A percentile compares a stretch with the other conserved stretches of the same genome.
phyloP scores from a whole-genome alignment of 2,888 invertebrate genomes.

The Callimorpha dominula region DNA sequence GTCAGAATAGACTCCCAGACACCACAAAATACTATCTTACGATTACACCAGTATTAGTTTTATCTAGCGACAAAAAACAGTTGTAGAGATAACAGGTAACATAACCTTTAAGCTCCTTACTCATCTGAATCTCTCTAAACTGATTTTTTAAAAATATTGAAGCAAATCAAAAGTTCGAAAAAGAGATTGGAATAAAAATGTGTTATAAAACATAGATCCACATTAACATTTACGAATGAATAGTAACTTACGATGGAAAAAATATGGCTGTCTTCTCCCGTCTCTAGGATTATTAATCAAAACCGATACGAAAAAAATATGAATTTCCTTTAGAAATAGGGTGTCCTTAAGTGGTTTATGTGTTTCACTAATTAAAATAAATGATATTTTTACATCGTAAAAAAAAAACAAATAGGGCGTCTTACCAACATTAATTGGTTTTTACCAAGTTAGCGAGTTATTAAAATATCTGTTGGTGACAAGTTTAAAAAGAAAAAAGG shows the following conservation, averaged over 20 bases:
- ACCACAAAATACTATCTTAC: too few species aligned
- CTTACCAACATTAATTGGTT: constrained; percentile 44
- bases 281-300: constrained; percentile 77
- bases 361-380: constrained; percentile 35
- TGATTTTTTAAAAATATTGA: neutral
- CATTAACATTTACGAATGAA: constrained; percentile 72
- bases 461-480: constrained; percentile 52
- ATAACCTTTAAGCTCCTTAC: neutral
- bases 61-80: neutral
- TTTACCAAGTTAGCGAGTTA: constrained; percentile 42
- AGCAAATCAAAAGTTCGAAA: neutral
- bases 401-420: constrained; percentile 29
- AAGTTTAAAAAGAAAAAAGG: constrained; percentile 35
- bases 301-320: constrained; percentile 77
- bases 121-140: too few species aligned
- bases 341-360: constrained; percentile 48
- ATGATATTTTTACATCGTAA: constrained; percentile 30
- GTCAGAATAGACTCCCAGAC: too few species aligned
- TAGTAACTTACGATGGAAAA: constrained; percentile 81
- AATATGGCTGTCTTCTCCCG: constrained; percentile 74
- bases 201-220: constrained; percentile 51
- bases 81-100: neutral
- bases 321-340: constrained; percentile 63
- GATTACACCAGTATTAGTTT: neutral
- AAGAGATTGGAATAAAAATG: too few species aligned